Evolutionary conservation across 2,888 invertebrate genomes (phyloP), one percentile per base, ranked within the genome.

Genomic region (Melinaea menophilus): DNA sequence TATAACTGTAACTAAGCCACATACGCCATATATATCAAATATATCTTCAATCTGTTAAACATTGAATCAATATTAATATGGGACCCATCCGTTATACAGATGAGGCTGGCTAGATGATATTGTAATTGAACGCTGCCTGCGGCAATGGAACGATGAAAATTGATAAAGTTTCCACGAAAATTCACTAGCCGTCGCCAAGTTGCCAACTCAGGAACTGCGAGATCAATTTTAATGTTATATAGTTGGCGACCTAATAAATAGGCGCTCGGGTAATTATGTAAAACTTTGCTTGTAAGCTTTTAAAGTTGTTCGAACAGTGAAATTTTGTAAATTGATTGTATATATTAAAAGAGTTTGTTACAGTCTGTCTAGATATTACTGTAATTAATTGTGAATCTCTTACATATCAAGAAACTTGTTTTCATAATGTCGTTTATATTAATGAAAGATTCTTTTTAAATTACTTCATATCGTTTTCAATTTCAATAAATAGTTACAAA

Each of bases 151-250:
- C 68, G 67, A 62, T 73, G 73, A 72, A 77, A 79, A 79, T 80
- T 78, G 77, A 78, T 78, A 79, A 77, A 79, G 78, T 78, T 79
- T 76, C 72, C 61, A 72, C 73, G 74, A 76, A 78, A 77, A 77
- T 76, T 76, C 75, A 72, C 74, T 74, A 69, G 66, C 71, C 73
- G 73, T 68, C 72, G 64, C 69, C 66, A 74, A 75, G 73, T 76
- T 72, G 68, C 63, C 59, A 68, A 69, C 66, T 67, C 64, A 64
- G 63, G 65, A 71, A 71, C 69, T 69, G 71, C 66, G 72, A 75
- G 72, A 78, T 73, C 73, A 72, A 72, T 75, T 75, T 73, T 69
- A 71, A 72, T 70, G 68, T 65, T 69, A 67, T 68, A 64, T 65
- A 65, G 57, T 55, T 41, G 55, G 57, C 58, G 62, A 61, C 35